Evolutionary conservation across 2,113 vertebrate genomes (phyloP).

Genomic region (Terrapene triunguis): DNA sequence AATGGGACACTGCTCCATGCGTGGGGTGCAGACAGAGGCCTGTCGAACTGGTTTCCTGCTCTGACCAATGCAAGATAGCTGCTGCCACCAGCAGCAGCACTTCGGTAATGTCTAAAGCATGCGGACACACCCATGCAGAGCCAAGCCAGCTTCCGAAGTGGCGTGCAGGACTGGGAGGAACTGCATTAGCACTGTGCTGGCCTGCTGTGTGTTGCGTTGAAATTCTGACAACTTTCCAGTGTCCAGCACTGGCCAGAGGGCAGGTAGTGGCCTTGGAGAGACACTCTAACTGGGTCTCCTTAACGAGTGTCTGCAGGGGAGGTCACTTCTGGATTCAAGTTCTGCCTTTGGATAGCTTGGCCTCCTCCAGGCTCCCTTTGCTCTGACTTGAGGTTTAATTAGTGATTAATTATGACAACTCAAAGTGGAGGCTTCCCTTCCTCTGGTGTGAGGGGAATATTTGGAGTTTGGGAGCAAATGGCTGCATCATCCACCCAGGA

Average conservation of each 20-base stretch:
- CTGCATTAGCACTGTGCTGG: fast-evolving
- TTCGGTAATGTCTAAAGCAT: background rate
- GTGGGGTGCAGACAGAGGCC: background rate
- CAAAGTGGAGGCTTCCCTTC: background rate
- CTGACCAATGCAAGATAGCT: background rate
- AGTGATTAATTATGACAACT: no score
- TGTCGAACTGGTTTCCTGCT: fast-evolving
- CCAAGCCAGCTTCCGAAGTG: background rate
- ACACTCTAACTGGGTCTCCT: background rate
- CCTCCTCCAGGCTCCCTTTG: background rate
- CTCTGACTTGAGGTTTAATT: background rate
- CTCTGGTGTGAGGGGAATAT: background rate
- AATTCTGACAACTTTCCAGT: fast-evolving
- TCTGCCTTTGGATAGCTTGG: no score
- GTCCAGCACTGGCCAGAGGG: background rate
- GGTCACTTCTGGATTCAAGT: no score
- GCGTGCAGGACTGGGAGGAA: background rate
- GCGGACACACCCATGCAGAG: background rate
- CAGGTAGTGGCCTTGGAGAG: background rate
- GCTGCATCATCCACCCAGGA: background rate
- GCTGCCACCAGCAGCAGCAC: background rate
- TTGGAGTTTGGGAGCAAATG: background rate
- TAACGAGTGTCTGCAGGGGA: background rate
- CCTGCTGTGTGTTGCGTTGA: background rate
- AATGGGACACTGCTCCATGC: fast-evolving